Evolutionary conservation across 1,140 invertebrate genomes (phyloP), one percentile per base, ranked within the genome.

Genomic region (Trachymyrmex septentrionalis): DNA sequence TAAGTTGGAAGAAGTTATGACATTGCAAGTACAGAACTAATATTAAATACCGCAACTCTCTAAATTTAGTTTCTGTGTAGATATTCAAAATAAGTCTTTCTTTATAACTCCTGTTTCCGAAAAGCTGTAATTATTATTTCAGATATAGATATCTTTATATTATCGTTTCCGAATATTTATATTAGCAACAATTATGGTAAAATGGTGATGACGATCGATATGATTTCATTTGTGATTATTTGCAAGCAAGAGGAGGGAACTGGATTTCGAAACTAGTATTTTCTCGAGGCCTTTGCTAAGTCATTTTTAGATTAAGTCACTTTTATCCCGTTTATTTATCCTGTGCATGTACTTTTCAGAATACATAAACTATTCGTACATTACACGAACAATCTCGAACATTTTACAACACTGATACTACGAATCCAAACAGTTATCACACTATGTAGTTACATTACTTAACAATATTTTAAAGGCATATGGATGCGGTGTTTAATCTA

Each of bases 401-500:
- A 87, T 64, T 44, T 67, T 44, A 57, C 71, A 75, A 55, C 72
- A 71, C 27, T 55, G 53, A 87, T 63, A 80, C 57, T n/a, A 82
- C 7, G 27, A 84, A 55, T 84, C 1, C 53, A 57, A 30, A 57
- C 61, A 89, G 12, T 61, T 6, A 14, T 59, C 34, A 85, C 73
- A 89, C 66, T 78, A 44, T 30, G 3, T 73, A 82, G 55, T 82
- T 24, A 82, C 55, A 50, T 55, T 30, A 90, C 66, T 38, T 75
- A 55, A 59, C 2, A n/a, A 85, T 53, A 69, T 67, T 88, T 82
- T 44, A 66, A 87, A 73, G 27, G 88, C 88, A 89, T 90, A 89
- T 90, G 88, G 88, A 90, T 90, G 88, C 88, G 87, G 84, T 89
- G 85, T 89, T 38, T 55, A 48, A 30, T 85, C 10, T 53, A 55